Percentiles rank a stretch among this genome's conserved stretches.
Evolutionary conservation across 2,797 vertebrate species (phyloP).

Genomic region (Poeciliopsis turneri): DNA sequence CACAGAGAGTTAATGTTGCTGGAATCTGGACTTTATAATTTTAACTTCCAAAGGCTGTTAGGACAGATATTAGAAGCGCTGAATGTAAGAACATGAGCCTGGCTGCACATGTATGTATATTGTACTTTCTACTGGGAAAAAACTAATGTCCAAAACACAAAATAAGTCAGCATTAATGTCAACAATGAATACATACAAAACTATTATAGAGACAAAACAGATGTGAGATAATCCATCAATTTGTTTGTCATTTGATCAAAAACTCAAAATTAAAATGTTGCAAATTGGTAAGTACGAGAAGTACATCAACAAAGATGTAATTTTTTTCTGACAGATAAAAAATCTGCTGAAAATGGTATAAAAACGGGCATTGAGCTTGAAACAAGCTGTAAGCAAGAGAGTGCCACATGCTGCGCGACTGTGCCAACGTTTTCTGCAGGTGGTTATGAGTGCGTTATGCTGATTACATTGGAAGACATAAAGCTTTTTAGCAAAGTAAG

Average conservation of each 20-base stretch:
- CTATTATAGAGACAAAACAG: background rate
- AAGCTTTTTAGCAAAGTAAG: constrained; percentile 14
- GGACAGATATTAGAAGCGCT: background rate
- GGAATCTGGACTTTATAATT: background rate
- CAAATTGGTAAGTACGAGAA: background rate
- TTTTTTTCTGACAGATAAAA: background rate
- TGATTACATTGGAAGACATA: constrained; percentile 33
- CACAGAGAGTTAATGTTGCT: background rate
- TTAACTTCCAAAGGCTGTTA: background rate
- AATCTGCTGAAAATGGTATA: background rate
- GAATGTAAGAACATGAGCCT: no score
- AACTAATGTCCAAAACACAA: background rate
- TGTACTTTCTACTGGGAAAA: background rate
- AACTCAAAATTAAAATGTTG: background rate
- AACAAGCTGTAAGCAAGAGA: constrained; percentile 38
- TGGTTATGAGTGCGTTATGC: constrained; percentile 40
- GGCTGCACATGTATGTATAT: background rate
- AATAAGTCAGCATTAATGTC: background rate
- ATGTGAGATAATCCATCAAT: background rate
- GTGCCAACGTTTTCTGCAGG: constrained; percentile 53
- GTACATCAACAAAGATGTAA: background rate
- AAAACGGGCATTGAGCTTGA: constrained; percentile 37
- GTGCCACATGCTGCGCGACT: constrained; percentile 44
- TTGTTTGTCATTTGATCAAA: background rate
- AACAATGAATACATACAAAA: background rate